Percentiles rank a stretch among this genome's conserved stretches.
Evolutionary conservation across 2,113 vertebrate genomes (phyloP).

Genomic region (Tragulus kanchil): DNA sequence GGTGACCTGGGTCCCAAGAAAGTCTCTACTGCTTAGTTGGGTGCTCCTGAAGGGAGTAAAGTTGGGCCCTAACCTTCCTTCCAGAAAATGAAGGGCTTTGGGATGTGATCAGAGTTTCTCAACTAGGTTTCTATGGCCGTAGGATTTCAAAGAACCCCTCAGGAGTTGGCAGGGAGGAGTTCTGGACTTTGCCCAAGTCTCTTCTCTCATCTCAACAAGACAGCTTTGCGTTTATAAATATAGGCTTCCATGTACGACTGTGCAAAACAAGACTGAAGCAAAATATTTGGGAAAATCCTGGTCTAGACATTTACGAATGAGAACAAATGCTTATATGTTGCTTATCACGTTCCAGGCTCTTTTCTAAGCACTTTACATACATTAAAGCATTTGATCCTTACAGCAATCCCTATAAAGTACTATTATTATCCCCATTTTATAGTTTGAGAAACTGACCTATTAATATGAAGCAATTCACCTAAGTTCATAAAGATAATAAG

Average conservation of each 20-base stretch:
- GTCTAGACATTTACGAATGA: not conserved
- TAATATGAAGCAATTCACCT: not conserved
- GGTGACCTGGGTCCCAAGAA: not conserved
- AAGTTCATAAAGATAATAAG: not conserved
- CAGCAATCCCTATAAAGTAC: not conserved
- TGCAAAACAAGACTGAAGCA: not conserved
- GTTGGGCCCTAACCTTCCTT: not conserved
- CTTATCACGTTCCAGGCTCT: not conserved
- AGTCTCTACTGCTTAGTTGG: not conserved
- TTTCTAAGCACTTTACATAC: not conserved
- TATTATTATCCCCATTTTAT: not conserved
- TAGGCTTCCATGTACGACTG: not conserved
- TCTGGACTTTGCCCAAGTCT: not conserved
- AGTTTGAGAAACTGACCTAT: conserved; percentile 5
- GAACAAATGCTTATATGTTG: not conserved
- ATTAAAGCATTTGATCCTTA: not conserved
- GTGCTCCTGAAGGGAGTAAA: not conserved
- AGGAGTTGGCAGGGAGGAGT: not conserved
- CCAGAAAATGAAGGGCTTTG: not conserved
- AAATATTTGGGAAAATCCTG: not conserved
- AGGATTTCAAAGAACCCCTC: not conserved
- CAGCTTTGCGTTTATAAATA: not conserved
- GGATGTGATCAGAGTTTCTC: not conserved
- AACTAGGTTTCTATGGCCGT: not conserved
- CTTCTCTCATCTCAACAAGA: not conserved